Evolutionary conservation across 2,113 vertebrate genomes (phyloP).

Genomic region (Psittacula cyanocephala): DNA sequence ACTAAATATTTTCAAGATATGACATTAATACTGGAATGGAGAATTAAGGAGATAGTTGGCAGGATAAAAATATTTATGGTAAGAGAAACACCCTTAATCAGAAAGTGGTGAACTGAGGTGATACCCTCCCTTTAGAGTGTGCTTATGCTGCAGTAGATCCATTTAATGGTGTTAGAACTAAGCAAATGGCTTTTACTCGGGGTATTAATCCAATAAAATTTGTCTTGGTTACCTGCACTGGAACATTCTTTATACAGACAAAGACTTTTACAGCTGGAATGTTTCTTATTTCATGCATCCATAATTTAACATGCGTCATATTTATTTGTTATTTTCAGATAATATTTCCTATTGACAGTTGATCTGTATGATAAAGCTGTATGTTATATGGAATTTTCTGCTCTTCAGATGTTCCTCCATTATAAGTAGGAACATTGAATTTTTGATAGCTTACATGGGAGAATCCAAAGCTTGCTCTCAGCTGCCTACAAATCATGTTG

Average conservation of each 20-base stretch:
- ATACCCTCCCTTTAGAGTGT: not conserved
- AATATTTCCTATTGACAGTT: not conserved
- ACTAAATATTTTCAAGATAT: not conserved
- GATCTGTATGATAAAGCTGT: not conserved
- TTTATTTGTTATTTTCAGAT: not conserved
- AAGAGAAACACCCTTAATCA: not conserved
- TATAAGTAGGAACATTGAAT: not conserved
- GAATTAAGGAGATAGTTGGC: not conserved
- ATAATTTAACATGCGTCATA: accelerated
- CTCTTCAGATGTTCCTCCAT: not conserved
- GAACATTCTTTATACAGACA: not conserved
- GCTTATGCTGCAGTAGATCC: not conserved
- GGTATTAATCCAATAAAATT: not conserved
- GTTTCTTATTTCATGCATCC: not conserved
- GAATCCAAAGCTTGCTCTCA: not conserved
- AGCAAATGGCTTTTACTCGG: not conserved
- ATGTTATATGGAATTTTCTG: not conserved
- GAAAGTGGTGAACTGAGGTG: not conserved
- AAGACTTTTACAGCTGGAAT: not conserved
- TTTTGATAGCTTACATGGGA: not conserved
- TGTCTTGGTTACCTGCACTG: not conserved
- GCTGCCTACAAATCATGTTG: not conserved
- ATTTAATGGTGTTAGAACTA: not conserved
- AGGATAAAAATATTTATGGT: not conserved
- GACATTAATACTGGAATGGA: not conserved